Base-by-base conservation (phyloP, 64 coral and sea anemone species). In the Montipora capricornis region DNA sequence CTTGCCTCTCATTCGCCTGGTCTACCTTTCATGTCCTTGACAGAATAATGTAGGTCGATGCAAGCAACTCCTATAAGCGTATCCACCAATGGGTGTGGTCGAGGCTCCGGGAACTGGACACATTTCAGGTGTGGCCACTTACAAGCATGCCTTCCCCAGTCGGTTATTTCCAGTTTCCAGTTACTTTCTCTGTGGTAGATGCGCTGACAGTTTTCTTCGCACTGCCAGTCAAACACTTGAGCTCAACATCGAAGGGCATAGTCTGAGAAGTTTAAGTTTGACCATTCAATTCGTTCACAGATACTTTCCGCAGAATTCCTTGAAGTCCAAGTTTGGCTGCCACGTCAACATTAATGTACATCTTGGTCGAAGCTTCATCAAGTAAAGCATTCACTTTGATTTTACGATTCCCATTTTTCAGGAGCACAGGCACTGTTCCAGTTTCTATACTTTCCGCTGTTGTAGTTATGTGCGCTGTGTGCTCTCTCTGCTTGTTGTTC, bases 1-100 rank as follows among this genome's bases (percentile, higher is more conserved):
- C 89, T 87, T 44, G 94, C 89, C 13, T 91, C 80, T 59, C 88
- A 88, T 26, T 95, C 81, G 48, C 88, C 89, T 15, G 57, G 73
- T 29, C 77, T 12, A 24, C 94, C 94, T 59, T 61, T 44, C 15
- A 95, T 20, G 14, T 95, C 94, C 13, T 86, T 82, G 13, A 57
- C n/a, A 4, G 93, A 95, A 53, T 64, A 95, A 55, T 55, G 80
- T 50, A 95, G 52, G 52, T 95, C 88, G 50, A 88, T 61, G 3
- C 87, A 47, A 19, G 88, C 89, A 29, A 29, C 17, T 8, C 82
- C 89, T 60, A 95, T 95, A 5, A 95, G 61, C 3, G 88, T 47
- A 29, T 29, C 29, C 29, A 29, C 29, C 29, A 29, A 29, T 29
- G 29, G 29, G 29, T 29, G 29, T 29, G 29, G 29, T 29, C 29